phyloP scores from a whole-genome alignment of 2,888 invertebrate genomes.

The Drosophila leonis region DNA sequence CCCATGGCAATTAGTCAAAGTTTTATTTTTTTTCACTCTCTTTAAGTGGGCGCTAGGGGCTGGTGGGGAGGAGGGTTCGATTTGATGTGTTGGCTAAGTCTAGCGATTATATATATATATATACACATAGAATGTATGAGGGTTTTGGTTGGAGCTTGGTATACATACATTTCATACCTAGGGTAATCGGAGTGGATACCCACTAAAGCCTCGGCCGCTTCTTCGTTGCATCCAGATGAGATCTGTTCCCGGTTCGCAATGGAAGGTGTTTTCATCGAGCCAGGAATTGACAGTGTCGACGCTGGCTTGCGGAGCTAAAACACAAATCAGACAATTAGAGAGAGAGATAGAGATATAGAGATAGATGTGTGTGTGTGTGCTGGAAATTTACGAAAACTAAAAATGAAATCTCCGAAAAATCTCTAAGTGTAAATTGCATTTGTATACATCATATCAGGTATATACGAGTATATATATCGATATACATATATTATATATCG shows the following conservation, averaged over 20 bases:
- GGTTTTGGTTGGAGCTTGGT: conserved; percentile 47
- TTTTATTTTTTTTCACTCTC: conserved; percentile 13
- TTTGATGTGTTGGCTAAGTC: conserved; percentile 17
- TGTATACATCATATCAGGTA: not conserved
- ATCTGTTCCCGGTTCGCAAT: conserved; percentile 87
- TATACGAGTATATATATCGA: conserved; percentile 6
- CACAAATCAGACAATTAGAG: conserved; percentile 7
- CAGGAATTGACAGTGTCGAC: conserved; percentile 98
- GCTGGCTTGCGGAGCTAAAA: conserved; percentile 97
- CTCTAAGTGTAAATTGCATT: conserved; percentile 15
- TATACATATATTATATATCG: not conserved
- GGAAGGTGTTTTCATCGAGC: conserved; percentile 93
- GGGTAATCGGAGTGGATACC: conserved; percentile 96
- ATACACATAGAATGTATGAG: not conserved
- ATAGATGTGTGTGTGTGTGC: not conserved
- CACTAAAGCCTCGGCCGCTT: conserved; percentile 95
- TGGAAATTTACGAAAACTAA: not conserved
- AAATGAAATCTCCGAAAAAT: not conserved
- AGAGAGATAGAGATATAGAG: not conserved
- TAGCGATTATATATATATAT: conserved; percentile 32
- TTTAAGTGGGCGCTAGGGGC: not conserved
- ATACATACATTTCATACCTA: conserved; percentile 85
- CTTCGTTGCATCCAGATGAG: conserved; percentile 89
- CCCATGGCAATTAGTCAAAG: conserved; percentile 58
- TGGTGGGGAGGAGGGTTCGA: not conserved